Conservation (phyloP, 2,113 vertebrate genomes). For the Himantopus leucocephalus region DNA sequence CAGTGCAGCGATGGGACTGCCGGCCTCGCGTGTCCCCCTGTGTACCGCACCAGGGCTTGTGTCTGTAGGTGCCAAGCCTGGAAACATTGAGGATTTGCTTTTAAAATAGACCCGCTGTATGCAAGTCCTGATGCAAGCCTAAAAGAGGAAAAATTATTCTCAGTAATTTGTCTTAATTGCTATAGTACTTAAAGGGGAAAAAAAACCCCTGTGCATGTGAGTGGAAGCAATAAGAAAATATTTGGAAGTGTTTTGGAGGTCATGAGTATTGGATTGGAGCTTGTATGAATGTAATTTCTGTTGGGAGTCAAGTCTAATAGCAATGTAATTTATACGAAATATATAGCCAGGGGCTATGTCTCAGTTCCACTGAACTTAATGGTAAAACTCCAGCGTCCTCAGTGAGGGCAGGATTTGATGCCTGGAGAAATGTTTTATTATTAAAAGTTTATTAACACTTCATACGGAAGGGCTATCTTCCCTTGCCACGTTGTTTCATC, state of each 20-base stretch:
- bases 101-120: not conserved
- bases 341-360: not conserved
- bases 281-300: not conserved
- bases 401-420: not conserved
- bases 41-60: no score
- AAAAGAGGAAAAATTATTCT: not conserved
- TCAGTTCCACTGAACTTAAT: not conserved
- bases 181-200: not conserved
- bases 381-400: not conserved
- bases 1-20: no score
- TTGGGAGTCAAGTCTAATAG: constrained; percentile 15
- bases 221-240: not conserved
- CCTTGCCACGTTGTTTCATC: not conserved
- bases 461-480: not conserved
- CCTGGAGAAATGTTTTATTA: not conserved
- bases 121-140: not conserved
- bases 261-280: not conserved
- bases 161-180: not conserved
- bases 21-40: no score
- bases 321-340: not conserved
- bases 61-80: not conserved
- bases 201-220: fast-evolving
- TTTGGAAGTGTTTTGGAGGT: not conserved
- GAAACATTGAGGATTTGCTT: not conserved
- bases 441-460: constrained; percentile 25